Evolutionary conservation across 35 echinoderm and acorn worm species (phyloP), one percentile per base, ranked within the genome.

Genomic region (Patiria miniata): DNA sequence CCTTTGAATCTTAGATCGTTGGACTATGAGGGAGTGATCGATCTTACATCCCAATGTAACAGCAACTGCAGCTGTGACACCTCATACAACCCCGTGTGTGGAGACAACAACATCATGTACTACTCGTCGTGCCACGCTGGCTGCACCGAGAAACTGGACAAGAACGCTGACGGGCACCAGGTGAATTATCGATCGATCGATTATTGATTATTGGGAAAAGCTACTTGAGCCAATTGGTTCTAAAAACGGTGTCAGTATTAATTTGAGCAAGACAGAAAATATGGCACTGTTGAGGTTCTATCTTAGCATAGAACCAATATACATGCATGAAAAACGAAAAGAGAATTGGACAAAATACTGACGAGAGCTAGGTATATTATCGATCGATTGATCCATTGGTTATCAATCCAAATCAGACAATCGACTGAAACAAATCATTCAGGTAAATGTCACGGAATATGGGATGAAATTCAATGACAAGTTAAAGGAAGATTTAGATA

Each of bases 11-110:
- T 37, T 54, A 53, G 36, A 39, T 52, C 29, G 50, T 86, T 55
- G 59, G 26, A 26, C 26, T 73, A 91, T 33, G 44, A 57, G 22
- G 86, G 61, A 14, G 83, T 56, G 21, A 40, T 82, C 50, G 84
- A 97, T 37, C 73, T 97, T 8, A 93, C 51, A 0, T 39, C 82
- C 4, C 33, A 39, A 26, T 97, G 94, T 26, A 97, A 97, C 78
- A 19, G 8, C 0, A 83, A 93, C 42, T 97, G 94, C 29, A 37
- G 61, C n/a, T 97, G 94, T 60, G 42, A 77, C 16, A 39, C 55
- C 1, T 55, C 78, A 7, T 97, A 87, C 77, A 88, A 97, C 32
- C 94, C 94, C 9, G 94, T 97, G 5, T 97, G 94, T 83, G 91
- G 91, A 22, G 42, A 22, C 39, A 90, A 88, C 50, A 80, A 87